Evolutionary conservation across 2,888 invertebrate genomes (phyloP).

Genomic region (Clusia tigrina): DNA sequence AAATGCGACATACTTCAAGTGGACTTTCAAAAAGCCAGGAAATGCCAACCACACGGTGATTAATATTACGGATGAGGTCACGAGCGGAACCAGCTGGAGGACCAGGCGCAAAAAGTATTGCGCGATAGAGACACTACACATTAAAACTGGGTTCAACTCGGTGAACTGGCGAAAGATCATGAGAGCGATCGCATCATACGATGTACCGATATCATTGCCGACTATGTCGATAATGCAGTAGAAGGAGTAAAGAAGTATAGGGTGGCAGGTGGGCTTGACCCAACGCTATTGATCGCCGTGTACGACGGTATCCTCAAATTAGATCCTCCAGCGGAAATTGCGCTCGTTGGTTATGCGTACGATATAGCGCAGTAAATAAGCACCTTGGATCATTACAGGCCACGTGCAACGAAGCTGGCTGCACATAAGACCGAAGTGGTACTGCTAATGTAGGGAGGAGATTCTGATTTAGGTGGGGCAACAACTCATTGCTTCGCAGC

Average conservation of each 20-base stretch:
- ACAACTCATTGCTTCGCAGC: background rate
- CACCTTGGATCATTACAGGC: background rate
- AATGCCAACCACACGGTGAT: background rate
- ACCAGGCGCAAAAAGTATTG: background rate
- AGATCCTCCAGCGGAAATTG: background rate
- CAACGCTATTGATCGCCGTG: constrained; percentile 14
- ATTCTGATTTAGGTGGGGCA: background rate
- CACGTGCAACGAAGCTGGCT: background rate
- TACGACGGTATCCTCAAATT: constrained; percentile 19
- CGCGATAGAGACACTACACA: constrained; percentile 12
- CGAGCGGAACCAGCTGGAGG: background rate
- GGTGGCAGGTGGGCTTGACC: constrained; percentile 21
- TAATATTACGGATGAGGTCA: background rate
- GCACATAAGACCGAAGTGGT: constrained; percentile 9
- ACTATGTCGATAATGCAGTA: constrained; percentile 13
- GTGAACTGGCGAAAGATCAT: constrained; percentile 15
- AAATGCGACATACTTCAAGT: constrained; percentile 3
- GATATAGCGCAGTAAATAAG: constrained; percentile 24
- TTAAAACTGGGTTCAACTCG: constrained; percentile 30
- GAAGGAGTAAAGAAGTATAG: too few species aligned
- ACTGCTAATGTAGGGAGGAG: background rate
- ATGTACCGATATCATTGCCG: background rate
- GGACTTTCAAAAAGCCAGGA: constrained; percentile 4
- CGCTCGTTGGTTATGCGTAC: constrained; percentile 22
- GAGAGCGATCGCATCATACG: background rate